Evolutionary conservation across 2,113 vertebrate species (phyloP).

Genomic region (Neolamprologus tretocephalus): DNA sequence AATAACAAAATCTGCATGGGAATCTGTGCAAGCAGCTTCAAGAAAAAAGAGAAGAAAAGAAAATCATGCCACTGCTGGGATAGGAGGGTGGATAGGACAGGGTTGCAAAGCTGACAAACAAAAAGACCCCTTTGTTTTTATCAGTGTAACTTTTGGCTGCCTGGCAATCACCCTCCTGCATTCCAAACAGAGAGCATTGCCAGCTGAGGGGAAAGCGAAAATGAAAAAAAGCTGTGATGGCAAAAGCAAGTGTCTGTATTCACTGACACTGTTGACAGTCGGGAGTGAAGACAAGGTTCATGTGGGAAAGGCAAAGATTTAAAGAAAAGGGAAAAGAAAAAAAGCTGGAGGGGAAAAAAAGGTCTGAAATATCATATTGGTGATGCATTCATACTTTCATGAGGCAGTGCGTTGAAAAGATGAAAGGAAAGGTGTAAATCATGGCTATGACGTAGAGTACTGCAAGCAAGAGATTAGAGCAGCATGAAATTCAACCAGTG

Average conservation of each 20-base stretch:
- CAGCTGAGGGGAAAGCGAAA: neutral
- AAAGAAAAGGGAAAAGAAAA: neutral
- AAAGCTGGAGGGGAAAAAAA: neutral
- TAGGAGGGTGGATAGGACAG: neutral
- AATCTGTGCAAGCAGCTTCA: slow-evolving; percentile 11
- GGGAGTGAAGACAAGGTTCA: neutral
- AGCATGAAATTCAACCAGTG: neutral
- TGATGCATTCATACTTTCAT: slow-evolving; percentile 33
- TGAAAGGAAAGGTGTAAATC: slow-evolving; percentile 4
- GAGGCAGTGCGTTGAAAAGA: slow-evolving; percentile 12
- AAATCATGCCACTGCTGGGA: slow-evolving; percentile 1
- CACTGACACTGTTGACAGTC: slow-evolving; percentile 14
- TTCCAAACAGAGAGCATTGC: slow-evolving; percentile 38
- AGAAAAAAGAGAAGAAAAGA: neutral
- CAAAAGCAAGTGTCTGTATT: slow-evolving; percentile 16
- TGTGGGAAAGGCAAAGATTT: slow-evolving; percentile 2
- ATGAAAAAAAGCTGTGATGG: neutral
- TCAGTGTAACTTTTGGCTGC: slow-evolving; percentile 47
- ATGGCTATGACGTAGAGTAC: neutral
- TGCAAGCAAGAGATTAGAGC: neutral
- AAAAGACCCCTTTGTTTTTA: slow-evolving; percentile 24
- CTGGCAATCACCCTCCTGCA: slow-evolving; percentile 23
- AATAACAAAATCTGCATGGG: slow-evolving; percentile 24
- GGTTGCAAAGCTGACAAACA: slow-evolving; percentile 29
- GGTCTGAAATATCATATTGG: slow-evolving; percentile 27